Base-by-base conservation (phyloP, 2,113 vertebrate species). In the Semnornis frantzii region DNA sequence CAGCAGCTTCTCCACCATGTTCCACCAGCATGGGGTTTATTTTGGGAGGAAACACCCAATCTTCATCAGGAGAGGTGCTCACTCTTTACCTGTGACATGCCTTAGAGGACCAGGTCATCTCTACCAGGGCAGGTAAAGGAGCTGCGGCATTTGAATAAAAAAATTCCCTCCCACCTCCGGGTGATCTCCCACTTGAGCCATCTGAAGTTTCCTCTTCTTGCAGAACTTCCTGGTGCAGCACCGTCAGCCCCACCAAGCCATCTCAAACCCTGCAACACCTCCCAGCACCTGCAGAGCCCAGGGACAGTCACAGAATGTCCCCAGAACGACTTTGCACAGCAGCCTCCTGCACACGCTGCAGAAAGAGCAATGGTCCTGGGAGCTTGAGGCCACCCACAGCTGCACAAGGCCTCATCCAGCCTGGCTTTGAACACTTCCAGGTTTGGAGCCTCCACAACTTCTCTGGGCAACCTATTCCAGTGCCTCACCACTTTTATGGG, bases 291-390 rank as follows among this genome's bases (percentile, higher is more conserved):
- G 30, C 87, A 75, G 58, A 31, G 24, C 28, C 14, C 76, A 6
- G 28, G 20, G n/a, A 16, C 14, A 4, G 28, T 13, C 50, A 77
- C 46, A 39, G 33, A 19, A 3, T 0, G 13, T 21, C 66, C 58
- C 65, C 57, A 18, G 5, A 30, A 9, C 37, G 5, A 78, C 55
- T 64, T 18, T 15, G 34, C 8, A 4, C 76, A 13, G 83, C 84
- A 42, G 81, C 58, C n/a, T n/a, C 76, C 13, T 3, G 37, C 46
- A 14, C 0, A 18, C 2, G n/a, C 39, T 15, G 50, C 39, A 25
- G 50, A 18, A 62, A 52, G 27, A 79, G 12, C 1, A 2, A 9
- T 0, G 1, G 1, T 39, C 42, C 85, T 4, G 9, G 1, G 57
- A 57, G 25, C 25, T 8, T 1, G 16, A 44, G 48, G 28, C 15